Percentiles rank a stretch among this genome's conserved stretches.
Conservation (phyloP, 1,140 invertebrate genomes). For the Zaprionus capensis region DNA sequence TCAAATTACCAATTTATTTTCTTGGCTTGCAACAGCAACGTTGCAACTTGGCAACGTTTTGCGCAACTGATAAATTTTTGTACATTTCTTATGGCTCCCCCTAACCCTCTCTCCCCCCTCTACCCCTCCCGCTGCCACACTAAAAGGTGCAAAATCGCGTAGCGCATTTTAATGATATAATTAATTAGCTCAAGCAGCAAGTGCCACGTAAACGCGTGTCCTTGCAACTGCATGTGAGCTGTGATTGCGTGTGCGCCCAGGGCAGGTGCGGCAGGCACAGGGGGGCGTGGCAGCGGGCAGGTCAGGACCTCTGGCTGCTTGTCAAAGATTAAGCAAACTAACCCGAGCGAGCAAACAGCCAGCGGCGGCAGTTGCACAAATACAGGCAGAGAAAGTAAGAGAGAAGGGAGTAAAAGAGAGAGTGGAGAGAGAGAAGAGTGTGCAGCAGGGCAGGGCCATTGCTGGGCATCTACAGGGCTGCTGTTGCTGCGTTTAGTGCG, state of each 20-base stretch:
- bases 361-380: conserved; percentile 16
- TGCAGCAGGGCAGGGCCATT: conserved; percentile 4
- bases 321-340: conserved; percentile 82
- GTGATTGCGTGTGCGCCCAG: conserved; percentile 49
- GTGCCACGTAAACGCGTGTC: not conserved
- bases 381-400: conserved; percentile 31
- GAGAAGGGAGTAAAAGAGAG: not conserved
- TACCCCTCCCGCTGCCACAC: not conserved
- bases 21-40: conserved; percentile 50
- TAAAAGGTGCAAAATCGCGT: conserved; percentile 39
- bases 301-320: conserved; percentile 76
- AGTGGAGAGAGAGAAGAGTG: conserved; percentile 11
- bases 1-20: conserved; percentile 82
- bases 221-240: conserved; percentile 32
- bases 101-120: too few species aligned
- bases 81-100: conserved; percentile 25
- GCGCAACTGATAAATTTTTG: conserved; percentile 38
- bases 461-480: conserved; percentile 62
- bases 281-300: conserved; percentile 24
- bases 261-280: not conserved
- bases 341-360: conserved; percentile 66
- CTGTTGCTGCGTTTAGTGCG: conserved; percentile 75
- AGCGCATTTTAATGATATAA: conserved; percentile 52
- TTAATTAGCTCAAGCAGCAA: conserved; percentile 41
- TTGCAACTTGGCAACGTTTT: conserved; percentile 33